Conservation (phyloP, 2,888 invertebrate genomes). For the Torymus auratus region DNA sequence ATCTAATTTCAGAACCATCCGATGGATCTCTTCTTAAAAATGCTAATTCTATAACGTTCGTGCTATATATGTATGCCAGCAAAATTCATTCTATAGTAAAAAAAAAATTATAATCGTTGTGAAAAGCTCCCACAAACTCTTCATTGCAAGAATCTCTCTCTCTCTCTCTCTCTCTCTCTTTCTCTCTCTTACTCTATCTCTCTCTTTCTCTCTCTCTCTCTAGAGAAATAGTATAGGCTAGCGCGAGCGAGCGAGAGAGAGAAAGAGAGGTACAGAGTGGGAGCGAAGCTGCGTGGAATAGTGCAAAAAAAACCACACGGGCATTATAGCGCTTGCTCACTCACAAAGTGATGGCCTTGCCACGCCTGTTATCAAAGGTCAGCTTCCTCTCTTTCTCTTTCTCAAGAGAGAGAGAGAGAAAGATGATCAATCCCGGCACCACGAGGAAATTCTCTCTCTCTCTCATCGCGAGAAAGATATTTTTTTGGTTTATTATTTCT, state of each 20-base stretch:
- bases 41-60: no score
- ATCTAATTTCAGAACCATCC: no score
- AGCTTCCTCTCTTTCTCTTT: constrained; percentile 57
- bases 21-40: no score
- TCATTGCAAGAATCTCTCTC: no score
- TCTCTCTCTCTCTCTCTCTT: no score
- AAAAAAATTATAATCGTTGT: no score
- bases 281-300: constrained; percentile 19
- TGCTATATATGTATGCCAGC: no score
- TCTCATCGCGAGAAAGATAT: constrained; percentile 28
- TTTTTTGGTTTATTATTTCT: constrained; percentile 8
- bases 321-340: not conserved
- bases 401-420: constrained; percentile 11
- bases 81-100: no score
- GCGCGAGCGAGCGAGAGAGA: not conserved
- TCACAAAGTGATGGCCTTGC: constrained; percentile 64
- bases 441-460: not conserved
- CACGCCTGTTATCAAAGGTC: constrained; percentile 65
- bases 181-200: no score
- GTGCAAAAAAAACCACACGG: constrained; percentile 48
- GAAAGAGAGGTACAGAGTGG: not conserved
- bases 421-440: not conserved
- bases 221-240: not conserved
- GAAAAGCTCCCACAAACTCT: no score
- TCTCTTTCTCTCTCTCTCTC: no score